These are phyloP conservation scores for Phaenicophaeus curvirostris DNA, from an alignment of 2,797 vertebrate species.

Conservation along the genomic window DNA sequence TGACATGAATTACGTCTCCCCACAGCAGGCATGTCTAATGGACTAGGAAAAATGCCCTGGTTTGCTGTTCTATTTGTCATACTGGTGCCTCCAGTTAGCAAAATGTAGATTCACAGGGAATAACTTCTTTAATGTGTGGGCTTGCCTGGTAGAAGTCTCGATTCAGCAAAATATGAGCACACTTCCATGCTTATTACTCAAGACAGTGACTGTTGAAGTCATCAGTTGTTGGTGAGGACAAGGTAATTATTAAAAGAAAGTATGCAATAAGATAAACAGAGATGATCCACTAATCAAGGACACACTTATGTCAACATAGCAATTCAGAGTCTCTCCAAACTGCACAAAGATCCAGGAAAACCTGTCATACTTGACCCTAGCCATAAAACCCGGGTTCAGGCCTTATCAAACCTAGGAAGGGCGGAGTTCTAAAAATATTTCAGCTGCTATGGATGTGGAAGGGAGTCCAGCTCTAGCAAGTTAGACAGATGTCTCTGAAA, in stretches of 20 bases:
- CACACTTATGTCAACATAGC: background rate
- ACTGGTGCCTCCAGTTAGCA: background rate
- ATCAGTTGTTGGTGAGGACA: background rate
- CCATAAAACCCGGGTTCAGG: background rate
- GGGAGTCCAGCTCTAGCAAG: background rate
- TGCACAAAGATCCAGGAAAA: background rate
- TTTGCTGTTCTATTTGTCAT: background rate
- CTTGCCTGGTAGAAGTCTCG: background rate
- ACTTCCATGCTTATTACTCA: background rate
- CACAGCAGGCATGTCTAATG: background rate
- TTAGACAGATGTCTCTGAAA: background rate
- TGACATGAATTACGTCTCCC: rapidly evolving
- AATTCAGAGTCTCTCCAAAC: background rate
- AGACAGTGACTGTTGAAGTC: background rate
- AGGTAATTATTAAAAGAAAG: conserved; percentile 27
- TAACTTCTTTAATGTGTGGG: background rate
- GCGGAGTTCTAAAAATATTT: conserved; percentile 10
- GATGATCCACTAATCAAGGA: background rate
- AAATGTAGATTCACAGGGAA: background rate
- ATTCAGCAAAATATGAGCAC: background rate
- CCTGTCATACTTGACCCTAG: background rate
- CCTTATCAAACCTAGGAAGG: background rate
- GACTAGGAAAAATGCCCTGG: background rate
- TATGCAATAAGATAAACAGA: conserved; percentile 3
- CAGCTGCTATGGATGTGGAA: background rate